Evolutionary conservation across 2,113 vertebrate species (phyloP).

Genomic region (Marcusenius ussheri): DNA sequence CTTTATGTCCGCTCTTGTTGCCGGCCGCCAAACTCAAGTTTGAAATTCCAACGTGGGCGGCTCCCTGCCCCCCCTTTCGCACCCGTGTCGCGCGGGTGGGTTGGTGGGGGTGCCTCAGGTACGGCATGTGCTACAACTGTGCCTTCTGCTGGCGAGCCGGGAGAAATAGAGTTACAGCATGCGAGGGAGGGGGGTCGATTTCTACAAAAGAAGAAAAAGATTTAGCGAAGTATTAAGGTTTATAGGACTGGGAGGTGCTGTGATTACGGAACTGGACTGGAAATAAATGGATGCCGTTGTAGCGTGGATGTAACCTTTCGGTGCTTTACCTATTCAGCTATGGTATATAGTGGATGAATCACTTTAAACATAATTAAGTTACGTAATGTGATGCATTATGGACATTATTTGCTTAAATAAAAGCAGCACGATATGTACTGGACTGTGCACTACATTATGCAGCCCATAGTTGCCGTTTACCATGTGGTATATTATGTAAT

Average conservation of each 20-base stretch:
- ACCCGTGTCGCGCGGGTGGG: neutral
- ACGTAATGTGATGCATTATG: neutral
- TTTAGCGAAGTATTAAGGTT: neutral
- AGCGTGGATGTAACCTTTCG: neutral
- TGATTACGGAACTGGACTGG: neutral
- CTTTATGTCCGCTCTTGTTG: neutral
- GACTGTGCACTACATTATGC: neutral
- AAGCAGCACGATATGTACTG: neutral
- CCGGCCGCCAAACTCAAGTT: neutral
- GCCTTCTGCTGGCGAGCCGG: conserved; percentile 38
- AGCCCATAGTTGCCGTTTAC: neutral
- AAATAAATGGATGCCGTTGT: neutral
- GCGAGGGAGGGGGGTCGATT: neutral
- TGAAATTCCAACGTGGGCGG: neutral
- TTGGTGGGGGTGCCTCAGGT: neutral
- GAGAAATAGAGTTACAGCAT: neutral
- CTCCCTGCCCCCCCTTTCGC: neutral
- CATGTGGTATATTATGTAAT: neutral
- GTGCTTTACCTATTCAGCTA: neutral
- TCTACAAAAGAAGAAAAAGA: neutral
- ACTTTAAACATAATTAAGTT: neutral
- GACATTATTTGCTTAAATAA: neutral
- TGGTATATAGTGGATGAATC: neutral
- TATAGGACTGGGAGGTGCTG: neutral
- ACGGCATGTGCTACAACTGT: conserved; percentile 24